Conservation (phyloP, 2,888 invertebrate species). For the Standfussiana lucernea region DNA sequence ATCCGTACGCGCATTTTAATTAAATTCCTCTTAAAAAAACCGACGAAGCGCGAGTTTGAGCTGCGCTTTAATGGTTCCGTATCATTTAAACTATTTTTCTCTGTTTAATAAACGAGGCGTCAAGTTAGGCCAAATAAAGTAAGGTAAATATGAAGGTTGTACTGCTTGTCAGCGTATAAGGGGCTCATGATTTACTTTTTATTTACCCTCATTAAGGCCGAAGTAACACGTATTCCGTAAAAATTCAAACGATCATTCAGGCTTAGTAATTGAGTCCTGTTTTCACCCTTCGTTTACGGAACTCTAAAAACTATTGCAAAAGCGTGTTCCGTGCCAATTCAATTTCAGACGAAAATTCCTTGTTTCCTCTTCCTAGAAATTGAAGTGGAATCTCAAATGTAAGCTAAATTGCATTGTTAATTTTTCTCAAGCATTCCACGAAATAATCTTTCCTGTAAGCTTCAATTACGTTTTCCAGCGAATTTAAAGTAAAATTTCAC, state of each 20-base stretch:
- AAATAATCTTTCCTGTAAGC: neutral
- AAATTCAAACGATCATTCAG: neutral
- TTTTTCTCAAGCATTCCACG: neutral
- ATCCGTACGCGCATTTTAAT: conserved; percentile 48
- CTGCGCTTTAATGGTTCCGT: neutral
- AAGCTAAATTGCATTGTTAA: conserved; percentile 1
- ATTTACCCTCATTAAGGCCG: neutral
- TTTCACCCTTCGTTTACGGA: neutral
- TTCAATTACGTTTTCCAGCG: neutral
- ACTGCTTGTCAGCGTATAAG: neutral
- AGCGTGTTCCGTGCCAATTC: conserved; percentile 51
- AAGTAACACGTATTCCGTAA: neutral
- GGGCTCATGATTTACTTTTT: neutral
- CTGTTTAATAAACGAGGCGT: neutral
- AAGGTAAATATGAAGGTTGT: neutral
- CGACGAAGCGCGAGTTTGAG: neutral
- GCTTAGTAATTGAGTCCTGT: neutral
- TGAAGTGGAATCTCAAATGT: conserved; percentile 17
- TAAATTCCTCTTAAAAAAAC: conserved; percentile 44
- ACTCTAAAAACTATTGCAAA: neutral
- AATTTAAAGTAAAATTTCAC: neutral
- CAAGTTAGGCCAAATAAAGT: neutral
- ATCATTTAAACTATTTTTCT: neutral
- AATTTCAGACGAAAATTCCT: conserved; percentile 37
- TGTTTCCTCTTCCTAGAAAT: conserved; percentile 30